phyloP scores from a whole-genome alignment of 1,140 invertebrate species.

The Potamilus streckersoni region DNA sequence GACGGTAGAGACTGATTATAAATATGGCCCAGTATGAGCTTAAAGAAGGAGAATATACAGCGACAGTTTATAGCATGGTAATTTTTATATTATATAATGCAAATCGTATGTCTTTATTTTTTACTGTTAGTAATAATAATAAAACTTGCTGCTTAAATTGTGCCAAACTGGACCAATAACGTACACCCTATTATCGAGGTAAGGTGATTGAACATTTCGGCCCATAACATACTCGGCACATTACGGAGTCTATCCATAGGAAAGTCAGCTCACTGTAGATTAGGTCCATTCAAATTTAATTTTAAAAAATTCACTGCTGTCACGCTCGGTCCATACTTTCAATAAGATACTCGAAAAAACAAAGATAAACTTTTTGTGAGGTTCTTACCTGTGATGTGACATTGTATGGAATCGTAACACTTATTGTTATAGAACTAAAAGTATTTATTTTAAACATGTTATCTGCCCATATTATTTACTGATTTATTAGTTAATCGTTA shows the following conservation, averaged over 20 bases:
- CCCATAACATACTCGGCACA: neutral
- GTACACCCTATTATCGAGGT: neutral
- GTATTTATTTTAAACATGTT: neutral
- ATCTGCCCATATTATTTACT: neutral
- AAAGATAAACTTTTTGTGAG: too few relatives aligned
- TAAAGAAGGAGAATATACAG: conserved; percentile 67
- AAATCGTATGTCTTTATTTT: neutral
- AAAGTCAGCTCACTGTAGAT: neutral
- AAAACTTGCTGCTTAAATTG: neutral
- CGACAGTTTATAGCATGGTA: conserved; percentile 66
- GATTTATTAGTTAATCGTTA: neutral
- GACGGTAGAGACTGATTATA: neutral
- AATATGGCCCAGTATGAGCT: conserved; percentile 64
- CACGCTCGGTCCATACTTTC: too few relatives aligned
- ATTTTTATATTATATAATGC: conserved; percentile 4
- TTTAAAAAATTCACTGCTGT: too few relatives aligned
- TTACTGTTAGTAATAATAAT: neutral
- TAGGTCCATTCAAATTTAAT: too few relatives aligned
- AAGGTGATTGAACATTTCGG: neutral
- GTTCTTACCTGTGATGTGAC: too few relatives aligned
- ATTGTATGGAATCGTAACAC: neutral
- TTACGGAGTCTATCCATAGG: neutral
- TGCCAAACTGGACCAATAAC: neutral
- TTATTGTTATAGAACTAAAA: neutral
- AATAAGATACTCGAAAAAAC: too few relatives aligned